phyloP scores from a whole-genome alignment of 2,113 vertebrate genomes.

The Pardalotus punctatus region DNA sequence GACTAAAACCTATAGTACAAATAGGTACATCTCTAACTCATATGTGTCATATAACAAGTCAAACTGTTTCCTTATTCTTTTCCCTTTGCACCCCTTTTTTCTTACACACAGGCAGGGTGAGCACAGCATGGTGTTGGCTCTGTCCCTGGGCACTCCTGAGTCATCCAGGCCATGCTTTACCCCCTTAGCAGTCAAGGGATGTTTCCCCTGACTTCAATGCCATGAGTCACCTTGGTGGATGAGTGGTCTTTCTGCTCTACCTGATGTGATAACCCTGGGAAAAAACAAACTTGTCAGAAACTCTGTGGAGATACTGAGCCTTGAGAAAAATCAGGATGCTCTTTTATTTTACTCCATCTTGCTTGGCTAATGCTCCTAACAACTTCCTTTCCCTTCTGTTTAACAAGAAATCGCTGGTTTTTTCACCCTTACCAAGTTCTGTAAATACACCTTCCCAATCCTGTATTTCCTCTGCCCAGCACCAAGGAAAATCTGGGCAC shows the following conservation, averaged over 20 bases:
- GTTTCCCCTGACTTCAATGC: background rate
- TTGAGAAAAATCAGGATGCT: background rate
- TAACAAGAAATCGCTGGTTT: background rate
- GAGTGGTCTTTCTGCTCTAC: background rate
- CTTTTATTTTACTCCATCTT: background rate
- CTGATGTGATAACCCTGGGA: background rate
- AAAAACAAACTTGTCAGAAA: background rate
- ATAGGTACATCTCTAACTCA: background rate
- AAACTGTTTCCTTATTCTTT: background rate
- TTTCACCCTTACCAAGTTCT: background rate
- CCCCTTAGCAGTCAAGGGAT: conserved; percentile 26
- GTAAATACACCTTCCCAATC: background rate
- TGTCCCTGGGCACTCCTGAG: conserved; percentile 44
- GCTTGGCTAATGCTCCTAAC: background rate
- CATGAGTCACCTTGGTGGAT: background rate
- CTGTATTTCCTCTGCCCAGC: background rate
- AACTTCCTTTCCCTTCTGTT: background rate
- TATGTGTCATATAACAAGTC: background rate
- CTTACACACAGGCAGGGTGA: background rate
- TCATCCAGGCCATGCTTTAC: conserved; percentile 16
- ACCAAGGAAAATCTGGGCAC: background rate
- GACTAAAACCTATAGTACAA: background rate
- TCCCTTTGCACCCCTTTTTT: background rate
- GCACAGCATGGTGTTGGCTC: background rate
- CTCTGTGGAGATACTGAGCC: background rate